Base-by-base conservation (phyloP, 1,140 invertebrate species). In the Streblospio benedicti region DNA sequence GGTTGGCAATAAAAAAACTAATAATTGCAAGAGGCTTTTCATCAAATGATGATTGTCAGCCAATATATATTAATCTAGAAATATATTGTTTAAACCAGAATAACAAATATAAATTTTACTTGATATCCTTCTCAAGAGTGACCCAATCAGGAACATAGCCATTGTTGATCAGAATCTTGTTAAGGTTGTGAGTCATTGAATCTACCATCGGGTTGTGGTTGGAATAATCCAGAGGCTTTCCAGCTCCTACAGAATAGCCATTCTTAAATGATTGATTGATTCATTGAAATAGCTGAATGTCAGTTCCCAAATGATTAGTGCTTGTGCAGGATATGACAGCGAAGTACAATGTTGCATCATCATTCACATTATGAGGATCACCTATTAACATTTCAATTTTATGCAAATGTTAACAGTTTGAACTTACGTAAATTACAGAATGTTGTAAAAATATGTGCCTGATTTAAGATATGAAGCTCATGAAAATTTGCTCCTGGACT, bases 61-160 rank as follows among this genome's bases (percentile, higher is more conserved):
- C 9, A 59, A 52, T 28, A 1, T 9, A n/a, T 41, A 14, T 23
- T 1, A 59, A 52, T 18, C 18, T 5, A n/a, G 14, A n/a, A 32
- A 30, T 53, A 18, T 4, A 51, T n/a, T n/a, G n/a, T n/a, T n/a
- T n/a, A 55, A 33, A 35, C 12, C 41, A 3, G 20, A 6, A 4
- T 4, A 1, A 1, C 16, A 20, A 25, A n/a, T n/a, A 69, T 62
- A 62, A 66, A 60, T 6, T 6, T 60, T 61, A 71, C 71, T 67
- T 71, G 45, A 75, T 71, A 43, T 75, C 90, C 72, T 89, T 90
- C 59, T 86, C 85, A 45, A 92, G 74, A 20, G 84, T 85, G 61
- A 92, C 90, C 90, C 89, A 93, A 77, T 90, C 87, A 0, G 91
- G 90, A 1, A 83, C 86, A 67, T 90, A 92, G 5, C 90, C 90